Conservation (phyloP, 2,113 vertebrate genomes). For the Hydrolagus affinis region DNA sequence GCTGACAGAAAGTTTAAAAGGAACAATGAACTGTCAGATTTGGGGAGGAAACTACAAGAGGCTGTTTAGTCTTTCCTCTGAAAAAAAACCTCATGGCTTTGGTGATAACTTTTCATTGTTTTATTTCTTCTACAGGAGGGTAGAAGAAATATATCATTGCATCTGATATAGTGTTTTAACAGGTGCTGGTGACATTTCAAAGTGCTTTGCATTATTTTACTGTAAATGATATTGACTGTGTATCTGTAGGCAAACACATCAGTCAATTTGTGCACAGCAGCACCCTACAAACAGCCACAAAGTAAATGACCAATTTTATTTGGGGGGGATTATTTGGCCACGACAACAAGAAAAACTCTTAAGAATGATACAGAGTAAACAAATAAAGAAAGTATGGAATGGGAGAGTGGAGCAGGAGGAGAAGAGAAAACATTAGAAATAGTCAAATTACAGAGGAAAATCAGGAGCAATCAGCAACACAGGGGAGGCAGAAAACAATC, state of each 20-base stretch:
- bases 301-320: too few relatives aligned
- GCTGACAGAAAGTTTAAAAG: too few relatives aligned
- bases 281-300: too few relatives aligned
- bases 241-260: too few relatives aligned
- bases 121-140: not conserved
- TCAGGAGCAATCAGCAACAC: not conserved
- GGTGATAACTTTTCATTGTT: not conserved
- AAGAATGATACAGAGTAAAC: not conserved
- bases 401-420: not conserved
- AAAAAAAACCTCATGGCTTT: not conserved
- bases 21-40: not conserved
- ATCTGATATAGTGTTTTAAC: too few relatives aligned
- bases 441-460: too few relatives aligned
- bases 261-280: too few relatives aligned
- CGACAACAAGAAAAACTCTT: too few relatives aligned
- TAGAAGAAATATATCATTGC: not conserved
- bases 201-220: too few relatives aligned
- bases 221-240: too few relatives aligned
- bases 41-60: not conserved
- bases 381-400: not conserved
- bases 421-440: not conserved
- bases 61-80: not conserved
- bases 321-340: too few relatives aligned
- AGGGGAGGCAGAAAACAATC: not conserved
- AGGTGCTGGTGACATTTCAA: too few relatives aligned